These are phyloP conservation scores for Heptranchias perlo DNA, from an alignment of 2,113 vertebrate species.

Conservation along the genomic window DNA sequence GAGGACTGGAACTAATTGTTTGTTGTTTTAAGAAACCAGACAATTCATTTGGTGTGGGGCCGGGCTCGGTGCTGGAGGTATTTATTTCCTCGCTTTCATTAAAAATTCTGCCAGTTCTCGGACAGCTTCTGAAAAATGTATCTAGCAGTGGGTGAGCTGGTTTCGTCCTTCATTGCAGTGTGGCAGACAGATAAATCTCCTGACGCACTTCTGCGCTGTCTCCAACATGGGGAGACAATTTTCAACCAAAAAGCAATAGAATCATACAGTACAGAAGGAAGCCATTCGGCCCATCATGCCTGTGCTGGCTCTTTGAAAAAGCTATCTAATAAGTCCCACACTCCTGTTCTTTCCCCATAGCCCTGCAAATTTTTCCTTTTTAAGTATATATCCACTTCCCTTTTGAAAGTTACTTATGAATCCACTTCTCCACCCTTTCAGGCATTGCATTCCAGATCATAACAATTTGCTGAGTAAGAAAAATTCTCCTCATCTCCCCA, in stretches of 20 bases:
- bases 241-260: not conserved
- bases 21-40: not conserved
- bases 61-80: not conserved
- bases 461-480: not conserved
- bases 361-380: not conserved
- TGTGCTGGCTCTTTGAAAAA: not conserved
- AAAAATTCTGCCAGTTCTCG: not conserved
- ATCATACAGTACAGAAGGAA: not conserved
- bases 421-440: not conserved
- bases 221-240: not conserved
- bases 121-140: not conserved
- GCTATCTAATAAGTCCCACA: too few relatives aligned
- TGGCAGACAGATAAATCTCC: not conserved
- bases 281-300: not conserved
- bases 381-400: not conserved
- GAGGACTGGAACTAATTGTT: not conserved
- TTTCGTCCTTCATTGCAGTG: not conserved
- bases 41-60: not conserved
- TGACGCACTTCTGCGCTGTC: not conserved
- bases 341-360: not conserved
- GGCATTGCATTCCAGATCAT: not conserved
- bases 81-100: not conserved
- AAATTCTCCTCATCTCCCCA: not conserved
- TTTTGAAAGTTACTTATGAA: not conserved
- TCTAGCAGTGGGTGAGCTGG: not conserved